phyloP scores from a whole-genome alignment of 2,797 vertebrate genomes.

The Tamandua tetradactyla region DNA sequence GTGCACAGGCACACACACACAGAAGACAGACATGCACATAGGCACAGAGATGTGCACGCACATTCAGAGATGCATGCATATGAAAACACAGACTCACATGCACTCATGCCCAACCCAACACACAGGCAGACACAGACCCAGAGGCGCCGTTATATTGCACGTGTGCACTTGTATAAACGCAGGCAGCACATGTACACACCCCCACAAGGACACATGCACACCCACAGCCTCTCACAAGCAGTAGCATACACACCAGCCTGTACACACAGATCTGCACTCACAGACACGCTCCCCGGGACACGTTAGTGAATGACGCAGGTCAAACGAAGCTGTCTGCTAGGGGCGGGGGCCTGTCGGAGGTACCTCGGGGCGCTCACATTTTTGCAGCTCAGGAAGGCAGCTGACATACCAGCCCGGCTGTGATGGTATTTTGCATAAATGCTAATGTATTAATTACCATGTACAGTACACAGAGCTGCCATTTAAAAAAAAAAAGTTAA shows the following conservation, averaged over 20 bases:
- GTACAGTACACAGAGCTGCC: slow-evolving; percentile 83
- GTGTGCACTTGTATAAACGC: neutral
- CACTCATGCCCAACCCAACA: neutral
- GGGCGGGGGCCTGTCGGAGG: slow-evolving; percentile 71
- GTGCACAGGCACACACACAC: neutral
- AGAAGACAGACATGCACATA: neutral
- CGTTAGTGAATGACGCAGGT: slow-evolving; percentile 40
- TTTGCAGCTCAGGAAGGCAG: slow-evolving; percentile 82
- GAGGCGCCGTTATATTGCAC: neutral
- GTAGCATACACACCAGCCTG: accelerated
- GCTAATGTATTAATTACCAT: slow-evolving; percentile 84
- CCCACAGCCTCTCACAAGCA: neutral
- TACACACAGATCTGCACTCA: neutral
- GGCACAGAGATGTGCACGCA: no score
- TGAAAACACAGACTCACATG: neutral
- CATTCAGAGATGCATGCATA: neutral
- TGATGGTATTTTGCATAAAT: slow-evolving; percentile 83
- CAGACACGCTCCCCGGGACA: neutral
- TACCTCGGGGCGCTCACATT: slow-evolving; percentile 80
- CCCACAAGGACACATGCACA: neutral
- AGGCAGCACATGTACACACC: neutral
- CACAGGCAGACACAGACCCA: neutral
- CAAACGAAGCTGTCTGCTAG: slow-evolving; percentile 70
- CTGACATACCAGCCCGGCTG: slow-evolving; percentile 81
- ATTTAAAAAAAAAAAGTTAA: slow-evolving; percentile 82